These are phyloP conservation scores for Heteromurus nitidus DNA, from an alignment of 2,888 invertebrate genomes.

Conservation along the genomic window DNA sequence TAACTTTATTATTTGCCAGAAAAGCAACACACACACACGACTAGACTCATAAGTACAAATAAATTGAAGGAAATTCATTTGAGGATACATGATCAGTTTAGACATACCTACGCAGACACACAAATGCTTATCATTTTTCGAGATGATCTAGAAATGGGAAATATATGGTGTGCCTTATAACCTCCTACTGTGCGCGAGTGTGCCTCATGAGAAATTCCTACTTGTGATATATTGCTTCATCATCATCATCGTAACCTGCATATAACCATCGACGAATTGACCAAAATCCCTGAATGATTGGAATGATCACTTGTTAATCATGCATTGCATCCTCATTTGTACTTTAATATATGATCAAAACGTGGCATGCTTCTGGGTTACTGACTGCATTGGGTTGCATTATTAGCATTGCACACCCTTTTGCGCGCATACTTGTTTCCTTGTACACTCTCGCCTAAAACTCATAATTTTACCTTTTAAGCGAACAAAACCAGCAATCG, in stretches of 20 bases:
- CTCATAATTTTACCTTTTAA: background rate
- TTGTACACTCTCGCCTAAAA: background rate
- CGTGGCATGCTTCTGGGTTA: slow-evolving; percentile 7
- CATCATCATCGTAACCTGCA: background rate
- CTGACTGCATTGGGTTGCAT: background rate
- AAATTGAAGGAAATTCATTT: too few relatives aligned
- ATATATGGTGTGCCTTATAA: background rate
- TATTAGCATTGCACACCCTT: background rate
- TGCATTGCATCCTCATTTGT: slow-evolving; percentile 23
- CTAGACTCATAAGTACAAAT: too few relatives aligned
- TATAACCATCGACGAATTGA: background rate
- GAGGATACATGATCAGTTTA: too few relatives aligned
- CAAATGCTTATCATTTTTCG: background rate
- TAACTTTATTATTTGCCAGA: too few relatives aligned
- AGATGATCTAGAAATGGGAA: background rate
- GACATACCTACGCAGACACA: too few relatives aligned
- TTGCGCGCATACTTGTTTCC: slow-evolving; percentile 42
- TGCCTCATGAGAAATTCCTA: too few relatives aligned
- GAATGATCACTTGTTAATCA: slow-evolving; percentile 14
- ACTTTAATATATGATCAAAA: background rate
- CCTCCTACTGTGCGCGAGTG: slow-evolving; percentile 13
- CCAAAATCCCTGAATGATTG: slow-evolving; percentile 44
- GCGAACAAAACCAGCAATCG: background rate
- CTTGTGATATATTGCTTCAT: slow-evolving; percentile 56
- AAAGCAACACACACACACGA: too few relatives aligned